A percentile compares a stretch with the other conserved stretches of the same genome.
phyloP scores from a whole-genome alignment of 2,888 invertebrate genomes.

The Neoitamus cyanurus region DNA sequence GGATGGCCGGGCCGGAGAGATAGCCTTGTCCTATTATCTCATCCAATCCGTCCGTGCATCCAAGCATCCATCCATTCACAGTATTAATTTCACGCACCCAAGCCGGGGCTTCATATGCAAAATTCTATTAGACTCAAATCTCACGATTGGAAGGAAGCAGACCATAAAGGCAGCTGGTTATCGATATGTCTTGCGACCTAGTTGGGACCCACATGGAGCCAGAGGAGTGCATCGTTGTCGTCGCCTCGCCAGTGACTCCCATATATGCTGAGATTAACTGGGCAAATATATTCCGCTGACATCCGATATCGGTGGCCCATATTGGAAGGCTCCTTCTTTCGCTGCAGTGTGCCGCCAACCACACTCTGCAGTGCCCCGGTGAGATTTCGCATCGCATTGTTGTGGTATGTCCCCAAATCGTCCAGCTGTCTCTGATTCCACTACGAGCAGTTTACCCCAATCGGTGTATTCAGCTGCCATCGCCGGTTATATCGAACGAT shows the following conservation, averaged over 20 bases:
- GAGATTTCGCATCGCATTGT: not conserved
- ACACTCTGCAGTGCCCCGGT: not conserved
- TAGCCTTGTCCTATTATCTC: not conserved
- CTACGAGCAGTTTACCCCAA: not conserved
- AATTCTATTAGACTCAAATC: not conserved
- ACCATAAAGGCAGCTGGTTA: conserved; percentile 33
- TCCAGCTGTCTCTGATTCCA: conserved; percentile 9
- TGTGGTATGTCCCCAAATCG: not conserved
- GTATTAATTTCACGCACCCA: not conserved
- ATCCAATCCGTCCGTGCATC: not conserved
- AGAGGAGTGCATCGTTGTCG: too few relatives aligned
- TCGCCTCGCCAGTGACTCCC: not conserved
- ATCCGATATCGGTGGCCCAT: conserved; percentile 38
- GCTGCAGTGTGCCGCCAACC: not conserved
- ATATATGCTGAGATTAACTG: conserved; percentile 37
- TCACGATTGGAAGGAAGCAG: conserved; percentile 4
- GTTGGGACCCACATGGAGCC: conserved; percentile 28
- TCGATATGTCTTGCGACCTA: conserved; percentile 35
- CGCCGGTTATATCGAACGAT: not conserved
- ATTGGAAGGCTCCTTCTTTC: conserved; percentile 8
- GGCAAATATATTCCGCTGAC: conserved; percentile 26
- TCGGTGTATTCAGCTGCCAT: not conserved
- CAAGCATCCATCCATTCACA: not conserved
- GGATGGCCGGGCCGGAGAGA: not conserved
- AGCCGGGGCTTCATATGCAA: not conserved